A percentile compares a stretch with the other conserved stretches of the same genome.
These are phyloP conservation scores for Leptonema lineaticorne DNA, from an alignment of 1,140 invertebrate species.

Conservation along the genomic window DNA sequence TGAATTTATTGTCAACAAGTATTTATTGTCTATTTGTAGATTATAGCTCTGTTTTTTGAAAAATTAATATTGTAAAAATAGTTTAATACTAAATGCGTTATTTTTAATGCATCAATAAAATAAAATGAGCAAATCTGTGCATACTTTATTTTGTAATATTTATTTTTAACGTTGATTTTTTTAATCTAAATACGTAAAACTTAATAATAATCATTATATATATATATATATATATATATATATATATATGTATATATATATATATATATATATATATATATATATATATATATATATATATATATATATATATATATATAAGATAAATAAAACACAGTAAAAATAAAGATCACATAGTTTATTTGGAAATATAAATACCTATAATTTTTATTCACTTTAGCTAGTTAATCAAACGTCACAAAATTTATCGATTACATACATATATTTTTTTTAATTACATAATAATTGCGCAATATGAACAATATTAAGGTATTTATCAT, in stretches of 20 bases:
- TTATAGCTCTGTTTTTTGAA: neutral
- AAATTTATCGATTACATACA: too few relatives aligned
- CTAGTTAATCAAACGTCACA: neutral
- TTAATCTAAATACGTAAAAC: too few relatives aligned
- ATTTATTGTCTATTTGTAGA: conserved; percentile 8
- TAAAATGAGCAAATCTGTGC: conserved; percentile 18
- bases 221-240: too few relatives aligned
- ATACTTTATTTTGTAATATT: neutral
- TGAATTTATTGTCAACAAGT: neutral
- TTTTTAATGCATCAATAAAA: conserved; percentile 26
- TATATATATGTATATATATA: too few relatives aligned
- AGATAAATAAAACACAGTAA: conserved; percentile 11
- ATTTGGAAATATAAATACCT: conserved; percentile 25
- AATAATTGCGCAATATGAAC: neutral
- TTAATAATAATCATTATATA: too few relatives aligned
- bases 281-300: neutral
- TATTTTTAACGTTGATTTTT: too few relatives aligned
- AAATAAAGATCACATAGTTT: conserved; percentile 5
- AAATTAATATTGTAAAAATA: conserved; percentile 8
- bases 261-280: too few relatives aligned
- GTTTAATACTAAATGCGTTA: conserved; percentile 12
- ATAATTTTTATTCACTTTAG: neutral
- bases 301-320: neutral
- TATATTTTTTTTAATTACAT: neutral
- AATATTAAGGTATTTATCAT: neutral